Conservation (phyloP, 2,888 invertebrate species). For the Bruchidius siliquastri region DNA sequence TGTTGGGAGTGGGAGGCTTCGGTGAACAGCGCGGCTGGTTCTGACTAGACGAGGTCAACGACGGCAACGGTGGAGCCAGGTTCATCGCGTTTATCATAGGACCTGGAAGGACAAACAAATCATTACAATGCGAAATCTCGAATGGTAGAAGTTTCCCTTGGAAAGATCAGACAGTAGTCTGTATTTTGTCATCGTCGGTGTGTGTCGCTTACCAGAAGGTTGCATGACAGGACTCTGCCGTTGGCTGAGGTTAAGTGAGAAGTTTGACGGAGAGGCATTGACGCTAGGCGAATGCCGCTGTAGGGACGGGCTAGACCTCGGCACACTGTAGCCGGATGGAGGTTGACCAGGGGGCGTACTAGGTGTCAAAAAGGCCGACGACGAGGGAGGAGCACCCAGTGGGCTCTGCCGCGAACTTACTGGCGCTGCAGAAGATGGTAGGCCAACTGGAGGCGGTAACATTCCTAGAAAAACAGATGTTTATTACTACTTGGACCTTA, state of each 20-base stretch:
- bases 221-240: constrained; percentile 45
- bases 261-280: constrained; percentile 18
- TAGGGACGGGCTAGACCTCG: constrained; percentile 54
- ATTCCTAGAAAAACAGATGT: background rate
- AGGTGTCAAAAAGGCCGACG: constrained; percentile 35
- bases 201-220: constrained; percentile 40
- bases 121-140: too few relatives aligned
- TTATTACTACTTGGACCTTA: too few relatives aligned
- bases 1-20: constrained; percentile 8
- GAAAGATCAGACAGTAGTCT: too few relatives aligned
- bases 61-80: constrained; percentile 13
- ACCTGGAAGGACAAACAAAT: background rate
- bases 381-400: constrained; percentile 17
- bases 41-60: constrained; percentile 3
- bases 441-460: background rate
- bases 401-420: constrained; percentile 36
- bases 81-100: background rate
- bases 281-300: constrained; percentile 52
- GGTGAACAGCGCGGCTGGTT: constrained; percentile 6
- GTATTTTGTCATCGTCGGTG: too few relatives aligned
- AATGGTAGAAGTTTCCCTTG: too few relatives aligned
- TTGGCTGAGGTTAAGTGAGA: constrained; percentile 39
- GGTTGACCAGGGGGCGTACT: constrained; percentile 22
- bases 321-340: constrained; percentile 34
- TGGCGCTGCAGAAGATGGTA: constrained; percentile 18